phyloP scores from a whole-genome alignment of 2,888 invertebrate genomes.

The Pseudolycoriella hygida region DNA sequence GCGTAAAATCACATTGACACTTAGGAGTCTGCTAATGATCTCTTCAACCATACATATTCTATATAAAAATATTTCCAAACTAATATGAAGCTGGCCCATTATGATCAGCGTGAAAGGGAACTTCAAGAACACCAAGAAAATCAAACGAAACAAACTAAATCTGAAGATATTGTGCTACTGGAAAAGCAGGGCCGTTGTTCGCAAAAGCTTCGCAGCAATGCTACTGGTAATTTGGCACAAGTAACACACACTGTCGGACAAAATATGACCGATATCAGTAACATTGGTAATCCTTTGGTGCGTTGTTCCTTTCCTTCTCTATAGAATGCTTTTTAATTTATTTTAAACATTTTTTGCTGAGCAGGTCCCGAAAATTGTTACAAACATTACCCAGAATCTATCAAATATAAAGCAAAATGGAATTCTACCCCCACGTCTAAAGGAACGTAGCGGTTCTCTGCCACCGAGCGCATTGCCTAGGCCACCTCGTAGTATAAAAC shows the following conservation, averaged over 20 bases:
- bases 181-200: slow-evolving; percentile 15
- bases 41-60: too few species aligned
- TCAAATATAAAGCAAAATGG: slow-evolving; percentile 6
- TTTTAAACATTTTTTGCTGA: too few species aligned
- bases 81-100: slow-evolving; percentile 12
- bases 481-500: slow-evolving; percentile 13
- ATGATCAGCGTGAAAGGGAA: slow-evolving; percentile 13
- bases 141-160: slow-evolving; percentile 11
- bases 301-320: too few species aligned
- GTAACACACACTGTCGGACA: slow-evolving; percentile 15
- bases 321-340: too few species aligned
- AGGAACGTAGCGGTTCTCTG: slow-evolving; percentile 12
- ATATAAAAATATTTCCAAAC: neutral
- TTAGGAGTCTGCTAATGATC: too few species aligned
- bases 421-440: slow-evolving; percentile 8
- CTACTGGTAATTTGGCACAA: slow-evolving; percentile 13
- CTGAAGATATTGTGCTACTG: slow-evolving; percentile 13
- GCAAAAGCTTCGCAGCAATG: slow-evolving; percentile 13
- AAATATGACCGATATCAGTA: slow-evolving; percentile 16
- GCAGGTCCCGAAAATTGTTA: slow-evolving; percentile 9
- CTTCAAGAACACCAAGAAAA: slow-evolving; percentile 10
- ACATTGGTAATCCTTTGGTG: slow-evolving; percentile 10
- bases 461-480: slow-evolving; percentile 14
- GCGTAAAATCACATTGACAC: too few species aligned
- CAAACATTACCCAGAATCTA: slow-evolving; percentile 4